Evolutionary conservation across 2,888 invertebrate genomes (phyloP).

Genomic region (Neoitamus cyanurus): DNA sequence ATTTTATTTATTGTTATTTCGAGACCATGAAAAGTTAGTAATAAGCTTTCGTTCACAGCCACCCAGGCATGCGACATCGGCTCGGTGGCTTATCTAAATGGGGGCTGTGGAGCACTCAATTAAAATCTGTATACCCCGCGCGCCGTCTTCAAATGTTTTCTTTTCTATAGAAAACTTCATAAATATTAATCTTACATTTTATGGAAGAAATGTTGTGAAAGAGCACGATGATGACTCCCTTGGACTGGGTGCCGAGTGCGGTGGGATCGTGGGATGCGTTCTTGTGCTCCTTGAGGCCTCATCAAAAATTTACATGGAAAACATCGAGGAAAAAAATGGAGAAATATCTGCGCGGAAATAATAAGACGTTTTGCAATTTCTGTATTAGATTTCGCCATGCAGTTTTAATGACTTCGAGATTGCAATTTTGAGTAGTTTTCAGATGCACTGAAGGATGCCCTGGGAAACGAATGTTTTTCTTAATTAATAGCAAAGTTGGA

Average conservation of each 20-base stretch:
- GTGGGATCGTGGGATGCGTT: not conserved
- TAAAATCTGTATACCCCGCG: slow-evolving; percentile 18
- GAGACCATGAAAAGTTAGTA: slow-evolving; percentile 12
- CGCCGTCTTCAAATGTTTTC: slow-evolving; percentile 26
- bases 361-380: slow-evolving; percentile 37
- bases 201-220: slow-evolving; percentile 37
- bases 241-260: not conserved
- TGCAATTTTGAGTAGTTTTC: slow-evolving; percentile 6
- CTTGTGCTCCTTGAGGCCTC: not conserved
- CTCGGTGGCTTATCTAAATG: slow-evolving; percentile 19
- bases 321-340: not conserved
- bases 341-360: not conserved
- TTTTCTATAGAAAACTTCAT: slow-evolving; percentile 23
- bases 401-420: slow-evolving; percentile 24
- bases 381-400: slow-evolving; percentile 14
- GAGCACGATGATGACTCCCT: not conserved
- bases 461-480: not conserved
- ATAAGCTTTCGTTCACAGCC: slow-evolving; percentile 17
- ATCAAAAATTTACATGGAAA: not conserved
- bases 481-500: not conserved
- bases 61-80: slow-evolving; percentile 13
- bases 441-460: not conserved
- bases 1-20: slow-evolving; percentile 31
- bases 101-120: slow-evolving; percentile 24
- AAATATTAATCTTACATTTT: slow-evolving; percentile 43